phyloP scores from a whole-genome alignment of 2,797 vertebrate genomes.

The Dendrocincla tyrannina region DNA sequence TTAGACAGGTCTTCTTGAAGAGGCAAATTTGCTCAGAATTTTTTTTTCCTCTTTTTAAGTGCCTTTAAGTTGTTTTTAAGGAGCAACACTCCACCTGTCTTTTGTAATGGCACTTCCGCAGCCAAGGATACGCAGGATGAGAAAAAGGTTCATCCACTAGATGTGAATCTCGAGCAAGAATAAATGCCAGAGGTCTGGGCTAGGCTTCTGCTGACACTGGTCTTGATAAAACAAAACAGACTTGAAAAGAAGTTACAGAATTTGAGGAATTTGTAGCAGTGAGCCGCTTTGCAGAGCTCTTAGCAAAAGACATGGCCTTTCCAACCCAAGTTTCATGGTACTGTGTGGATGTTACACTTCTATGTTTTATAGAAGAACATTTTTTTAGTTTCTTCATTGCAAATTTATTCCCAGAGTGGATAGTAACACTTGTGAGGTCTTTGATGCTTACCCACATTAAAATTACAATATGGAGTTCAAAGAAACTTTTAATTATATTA shows the following conservation, averaged over 20 bases:
- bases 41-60: not conserved
- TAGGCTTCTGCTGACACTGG: not conserved
- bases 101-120: not conserved
- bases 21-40: not conserved
- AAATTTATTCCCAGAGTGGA: not conserved
- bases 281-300: not conserved
- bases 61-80: not conserved
- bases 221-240: not conserved
- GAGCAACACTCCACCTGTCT: not conserved
- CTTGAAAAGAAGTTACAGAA: not conserved
- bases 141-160: not conserved
- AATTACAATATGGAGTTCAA: not conserved
- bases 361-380: not conserved
- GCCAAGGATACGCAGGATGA: not conserved
- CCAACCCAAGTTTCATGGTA: not conserved
- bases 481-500: not conserved
- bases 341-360: not conserved
- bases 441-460: not conserved
- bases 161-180: not conserved
- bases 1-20: not conserved
- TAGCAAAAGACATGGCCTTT: not conserved
- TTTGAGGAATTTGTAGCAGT: not conserved
- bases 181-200: not conserved
- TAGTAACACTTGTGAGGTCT: not conserved
- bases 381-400: not conserved